Percentiles rank a stretch among this genome's conserved stretches.
phyloP scores from a whole-genome alignment of 2,797 vertebrate genomes.

The Malacoctenus gilli region DNA sequence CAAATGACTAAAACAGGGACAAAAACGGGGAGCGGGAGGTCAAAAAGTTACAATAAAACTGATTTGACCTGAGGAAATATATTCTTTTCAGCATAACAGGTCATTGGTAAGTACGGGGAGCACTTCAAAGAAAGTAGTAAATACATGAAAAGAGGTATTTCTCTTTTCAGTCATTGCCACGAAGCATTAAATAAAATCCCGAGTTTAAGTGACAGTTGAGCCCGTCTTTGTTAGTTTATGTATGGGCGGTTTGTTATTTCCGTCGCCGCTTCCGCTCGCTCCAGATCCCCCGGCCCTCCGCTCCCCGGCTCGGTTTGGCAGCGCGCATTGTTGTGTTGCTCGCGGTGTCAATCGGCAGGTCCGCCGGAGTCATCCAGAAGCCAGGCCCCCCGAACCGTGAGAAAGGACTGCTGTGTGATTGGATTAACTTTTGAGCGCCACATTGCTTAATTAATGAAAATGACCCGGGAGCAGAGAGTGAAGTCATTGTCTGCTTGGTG shows the following conservation, averaged over 20 bases:
- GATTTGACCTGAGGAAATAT: constrained; percentile 42
- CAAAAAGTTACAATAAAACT: constrained; percentile 45
- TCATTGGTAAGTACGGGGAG: constrained; percentile 12
- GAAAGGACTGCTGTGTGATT: constrained; percentile 75
- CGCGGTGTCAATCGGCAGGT: constrained; percentile 58
- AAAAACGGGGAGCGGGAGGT: constrained; percentile 14
- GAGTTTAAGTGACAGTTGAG: constrained; percentile 19
- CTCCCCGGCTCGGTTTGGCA: constrained; percentile 45
- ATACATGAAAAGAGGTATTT: constrained; percentile 33
- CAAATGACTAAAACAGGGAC: constrained; percentile 58
- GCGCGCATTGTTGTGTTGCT: constrained; percentile 59
- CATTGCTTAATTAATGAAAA: constrained; percentile 82
- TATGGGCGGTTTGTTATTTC: constrained; percentile 60
- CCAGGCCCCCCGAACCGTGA: constrained; percentile 71
- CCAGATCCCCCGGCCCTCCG: constrained; percentile 36
- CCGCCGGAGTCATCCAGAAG: constrained; percentile 68
- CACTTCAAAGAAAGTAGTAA: constrained; percentile 18
- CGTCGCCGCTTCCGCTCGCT: constrained; percentile 31
- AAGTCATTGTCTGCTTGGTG: constrained; percentile 72
- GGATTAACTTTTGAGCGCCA: constrained; percentile 79
- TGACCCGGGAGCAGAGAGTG: constrained; percentile 71
- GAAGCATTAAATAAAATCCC: constrained; percentile 40
- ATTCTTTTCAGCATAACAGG: constrained; percentile 30
- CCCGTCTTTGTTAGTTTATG: constrained; percentile 45
- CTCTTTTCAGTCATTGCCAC: constrained; percentile 21